These are phyloP conservation scores for Penaeus indicus DNA, from an alignment of 1,140 invertebrate species.

Conservation along the genomic window DNA sequence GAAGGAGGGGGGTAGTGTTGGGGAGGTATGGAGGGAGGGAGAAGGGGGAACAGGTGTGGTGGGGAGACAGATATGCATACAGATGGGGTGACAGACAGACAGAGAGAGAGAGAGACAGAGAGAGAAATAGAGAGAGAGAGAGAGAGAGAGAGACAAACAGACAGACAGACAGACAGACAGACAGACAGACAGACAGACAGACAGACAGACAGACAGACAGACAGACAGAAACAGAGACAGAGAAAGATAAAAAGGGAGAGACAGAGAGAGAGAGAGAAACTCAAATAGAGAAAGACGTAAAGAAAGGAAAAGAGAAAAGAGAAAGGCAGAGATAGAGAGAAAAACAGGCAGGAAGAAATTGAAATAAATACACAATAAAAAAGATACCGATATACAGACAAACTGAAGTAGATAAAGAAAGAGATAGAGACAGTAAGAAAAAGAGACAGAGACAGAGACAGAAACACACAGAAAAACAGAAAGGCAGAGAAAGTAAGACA, in stretches of 20 bases:
- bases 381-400: no score
- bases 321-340: not conserved
- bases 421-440: no score
- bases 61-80: not conserved
- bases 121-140: no score
- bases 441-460: no score
- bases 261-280: not conserved
- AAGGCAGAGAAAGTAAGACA: no score
- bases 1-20: not conserved
- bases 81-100: not conserved
- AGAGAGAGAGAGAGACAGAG: not conserved
- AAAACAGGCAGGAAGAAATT: no score
- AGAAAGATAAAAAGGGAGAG: not conserved
- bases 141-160: not conserved
- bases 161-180: constrained; percentile 10
- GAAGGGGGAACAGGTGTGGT: no score
- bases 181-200: constrained; percentile 8
- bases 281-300: not conserved
- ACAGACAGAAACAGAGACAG: not conserved
- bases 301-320: not conserved
- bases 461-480: no score
- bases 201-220: not conserved
- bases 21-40: not conserved
- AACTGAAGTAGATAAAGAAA: no score
- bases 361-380: no score